Conservation (phyloP, 1,140 invertebrate species). For the Sesamia nonagrioides region DNA sequence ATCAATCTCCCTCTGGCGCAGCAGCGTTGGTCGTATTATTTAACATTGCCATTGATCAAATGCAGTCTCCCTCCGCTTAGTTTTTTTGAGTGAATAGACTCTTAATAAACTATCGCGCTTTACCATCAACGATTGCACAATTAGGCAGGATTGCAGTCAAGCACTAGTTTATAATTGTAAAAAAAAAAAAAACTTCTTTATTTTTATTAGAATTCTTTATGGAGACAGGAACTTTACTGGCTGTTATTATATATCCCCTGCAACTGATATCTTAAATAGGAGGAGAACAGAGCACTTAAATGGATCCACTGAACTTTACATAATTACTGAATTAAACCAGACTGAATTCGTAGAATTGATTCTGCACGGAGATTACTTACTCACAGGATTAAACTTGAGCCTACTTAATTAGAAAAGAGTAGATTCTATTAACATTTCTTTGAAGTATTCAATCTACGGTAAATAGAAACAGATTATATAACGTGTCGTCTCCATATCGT, state of each 20-base stretch:
- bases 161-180: too few relatives aligned
- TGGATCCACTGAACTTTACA: background rate
- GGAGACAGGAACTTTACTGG: background rate
- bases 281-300: too few relatives aligned
- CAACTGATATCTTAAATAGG: background rate
- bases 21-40: too few relatives aligned
- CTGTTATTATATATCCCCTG: background rate
- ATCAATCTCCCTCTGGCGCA: too few relatives aligned
- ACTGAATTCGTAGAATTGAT: background rate
- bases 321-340: background rate
- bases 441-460: constrained; percentile 1
- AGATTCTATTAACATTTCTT: background rate
- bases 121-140: too few relatives aligned
- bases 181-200: too few relatives aligned
- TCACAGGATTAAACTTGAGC: background rate
- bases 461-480: constrained; percentile 10
- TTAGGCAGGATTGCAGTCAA: too few relatives aligned
- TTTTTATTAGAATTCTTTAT: background rate
- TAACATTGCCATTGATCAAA: too few relatives aligned
- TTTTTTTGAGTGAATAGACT: too few relatives aligned
- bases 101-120: too few relatives aligned
- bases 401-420: background rate
- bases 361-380: background rate
- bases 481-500: background rate
- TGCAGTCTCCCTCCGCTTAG: too few relatives aligned